These are phyloP conservation scores for Agriopis leucophaearia DNA, from an alignment of 2,888 invertebrate genomes.

Conservation along the genomic window DNA sequence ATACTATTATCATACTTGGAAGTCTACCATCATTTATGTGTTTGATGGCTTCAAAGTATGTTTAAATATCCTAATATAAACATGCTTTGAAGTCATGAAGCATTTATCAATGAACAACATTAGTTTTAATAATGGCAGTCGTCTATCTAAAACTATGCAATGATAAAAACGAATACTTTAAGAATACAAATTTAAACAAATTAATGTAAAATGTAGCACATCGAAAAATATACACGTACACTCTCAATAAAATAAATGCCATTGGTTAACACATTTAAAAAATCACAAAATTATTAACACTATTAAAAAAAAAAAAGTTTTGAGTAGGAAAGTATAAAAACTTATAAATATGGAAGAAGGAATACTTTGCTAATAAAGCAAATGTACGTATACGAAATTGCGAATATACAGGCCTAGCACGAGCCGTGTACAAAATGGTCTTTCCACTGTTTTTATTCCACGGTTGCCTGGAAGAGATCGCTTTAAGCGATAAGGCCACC, in stretches of 20 bases:
- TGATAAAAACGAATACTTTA: slow-evolving; percentile 49
- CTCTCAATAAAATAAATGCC: slow-evolving; percentile 37
- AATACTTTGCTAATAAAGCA: neutral
- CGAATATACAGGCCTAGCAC: neutral
- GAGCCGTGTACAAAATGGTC: too few species aligned
- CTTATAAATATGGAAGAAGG: neutral
- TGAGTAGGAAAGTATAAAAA: neutral
- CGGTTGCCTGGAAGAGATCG: too few species aligned
- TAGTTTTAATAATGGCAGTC: slow-evolving; percentile 4
- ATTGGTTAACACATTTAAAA: slow-evolving; percentile 26
- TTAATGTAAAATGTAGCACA: slow-evolving; percentile 43
- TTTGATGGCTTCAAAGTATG: too few species aligned
- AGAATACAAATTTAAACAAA: slow-evolving; percentile 36
- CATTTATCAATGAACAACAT: neutral
- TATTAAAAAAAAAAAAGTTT: neutral
- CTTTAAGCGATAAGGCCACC: too few species aligned
- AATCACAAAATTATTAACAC: slow-evolving; percentile 9
- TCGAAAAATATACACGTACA: slow-evolving; percentile 39
- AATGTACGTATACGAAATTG: neutral
- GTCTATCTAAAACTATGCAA: slow-evolving; percentile 6
- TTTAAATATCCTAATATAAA: too few species aligned
- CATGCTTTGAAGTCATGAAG: neutral
- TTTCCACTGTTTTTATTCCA: too few species aligned
- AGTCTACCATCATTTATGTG: too few species aligned
- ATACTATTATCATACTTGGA: too few species aligned